phyloP scores from a whole-genome alignment of 1,140 invertebrate genomes.

The Apis mellifera region Amel_HAv3.1 CM009931.2:19221501-19222000 shows the following conservation, averaged over 20 bases:
- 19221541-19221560: neutral
- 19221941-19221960: no score
- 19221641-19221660: slow-evolving; percentile 37
- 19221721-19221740: neutral
- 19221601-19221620: slow-evolving; percentile 11
- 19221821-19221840: slow-evolving; percentile 21
- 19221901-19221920: no score
- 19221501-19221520: slow-evolving; percentile 1
- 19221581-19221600: neutral
- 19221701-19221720: slow-evolving; percentile 32
- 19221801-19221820: slow-evolving; percentile 16
- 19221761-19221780: neutral
- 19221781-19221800: neutral
- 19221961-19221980: no score
- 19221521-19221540: slow-evolving; percentile 7
- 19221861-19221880: slow-evolving; percentile 27
- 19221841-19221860: slow-evolving; percentile 4
- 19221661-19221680: slow-evolving; percentile 64
- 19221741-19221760: neutral
- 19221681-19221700: slow-evolving; percentile 59
- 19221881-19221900: neutral
- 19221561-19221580: neutral
- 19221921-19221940: no score
- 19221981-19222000: neutral
- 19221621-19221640: slow-evolving; percentile 61